Conservation (phyloP, 2,797 vertebrate genomes). For the Brotogeris chrysoptera region DNA sequence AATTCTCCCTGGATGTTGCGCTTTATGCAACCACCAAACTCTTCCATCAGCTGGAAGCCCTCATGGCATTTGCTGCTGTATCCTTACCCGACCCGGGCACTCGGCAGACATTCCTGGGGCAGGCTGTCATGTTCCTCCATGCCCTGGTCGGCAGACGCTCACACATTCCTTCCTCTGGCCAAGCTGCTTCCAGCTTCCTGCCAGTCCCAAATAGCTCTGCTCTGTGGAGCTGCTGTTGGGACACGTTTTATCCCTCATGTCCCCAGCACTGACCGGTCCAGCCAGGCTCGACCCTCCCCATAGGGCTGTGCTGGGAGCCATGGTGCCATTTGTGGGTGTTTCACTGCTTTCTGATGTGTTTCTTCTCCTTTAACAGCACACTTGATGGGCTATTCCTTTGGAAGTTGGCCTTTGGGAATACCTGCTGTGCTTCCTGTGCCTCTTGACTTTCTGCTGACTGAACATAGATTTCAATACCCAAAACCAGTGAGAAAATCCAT, state of each 20-base stretch:
- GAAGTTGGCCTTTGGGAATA: background rate
- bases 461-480: rapidly evolving
- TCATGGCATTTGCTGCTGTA: background rate
- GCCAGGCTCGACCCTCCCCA: background rate
- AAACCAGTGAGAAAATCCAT: background rate
- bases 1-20: background rate
- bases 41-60: constrained; percentile 3
- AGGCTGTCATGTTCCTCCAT: background rate
- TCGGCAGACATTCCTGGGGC: background rate
- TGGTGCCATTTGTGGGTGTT: background rate
- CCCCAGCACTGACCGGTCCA: rapidly evolving
- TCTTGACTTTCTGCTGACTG: background rate
- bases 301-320: background rate
- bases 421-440: background rate
- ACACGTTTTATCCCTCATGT: rapidly evolving
- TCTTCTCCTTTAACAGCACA: rapidly evolving
- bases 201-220: background rate
- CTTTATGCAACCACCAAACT: background rate
- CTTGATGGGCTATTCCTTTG: background rate
- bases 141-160: background rate
- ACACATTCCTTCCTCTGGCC: background rate
- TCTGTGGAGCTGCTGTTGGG: background rate
- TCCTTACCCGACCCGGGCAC: constrained; percentile 30
- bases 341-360: background rate
- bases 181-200: background rate